Base-by-base conservation (phyloP, 2,797 vertebrate genomes). In the Phoeniculus purpureus region DNA sequence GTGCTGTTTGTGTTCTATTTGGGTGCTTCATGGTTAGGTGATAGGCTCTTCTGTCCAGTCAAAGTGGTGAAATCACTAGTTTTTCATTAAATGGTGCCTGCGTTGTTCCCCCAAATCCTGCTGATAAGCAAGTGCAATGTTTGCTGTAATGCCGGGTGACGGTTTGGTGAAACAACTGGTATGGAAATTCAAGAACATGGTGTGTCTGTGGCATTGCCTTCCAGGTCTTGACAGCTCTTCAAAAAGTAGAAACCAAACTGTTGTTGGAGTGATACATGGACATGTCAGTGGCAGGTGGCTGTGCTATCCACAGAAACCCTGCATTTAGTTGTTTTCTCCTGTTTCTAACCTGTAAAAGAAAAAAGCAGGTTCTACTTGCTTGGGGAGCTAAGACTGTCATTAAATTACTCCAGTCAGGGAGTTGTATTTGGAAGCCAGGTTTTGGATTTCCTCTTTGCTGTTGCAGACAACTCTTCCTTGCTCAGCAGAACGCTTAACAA, bases 231-330 rank as follows among this genome's bases (percentile, higher is more conserved):
- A 32, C 12, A 60, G 43, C 25, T 65, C 3, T 27, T 72, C 66
- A 26, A 62, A 73, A 75, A 15, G 8, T 51, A 32, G 45, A 51
- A 47, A 16, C 26, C 23, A 72, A 72, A 32, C 20, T 59, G 2
- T 55, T 45, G 13, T 45, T 90, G 64, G 52, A 76, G 18, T 2
- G 16, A 26, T 51, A 5, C 4, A 15, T 8, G n/a, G 60, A 56
- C 45, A 75, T 32, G 78, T 66, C 71, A 61, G 3, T 84, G 81
- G 73, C 72, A 91, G 78, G 83, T 90, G 78, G 70, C 56, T 65
- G 34, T 61, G 48, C 86, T 94, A 70, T 78, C 60, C 94, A 82
- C 77, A 92, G 85, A 59, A 51, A 13, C 48, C 21, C 88, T 85
- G 59, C 43, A 17, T 90, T 87, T 91, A 66, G 21, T 62, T 94